Conservation (phyloP, 2,113 vertebrate species). For the Salminus brasiliensis region DNA sequence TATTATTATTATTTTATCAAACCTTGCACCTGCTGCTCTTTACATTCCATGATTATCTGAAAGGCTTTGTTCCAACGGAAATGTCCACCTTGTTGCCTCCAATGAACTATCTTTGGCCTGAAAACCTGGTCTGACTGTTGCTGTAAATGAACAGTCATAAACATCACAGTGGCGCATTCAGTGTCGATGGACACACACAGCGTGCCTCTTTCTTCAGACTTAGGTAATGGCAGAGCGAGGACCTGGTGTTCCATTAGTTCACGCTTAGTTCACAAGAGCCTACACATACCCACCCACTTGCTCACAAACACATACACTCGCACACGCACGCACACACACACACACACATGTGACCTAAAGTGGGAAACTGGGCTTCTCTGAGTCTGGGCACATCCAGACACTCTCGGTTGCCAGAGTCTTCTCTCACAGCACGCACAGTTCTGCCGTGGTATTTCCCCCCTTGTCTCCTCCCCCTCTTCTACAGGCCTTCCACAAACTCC, state of each 20-base stretch:
- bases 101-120: neutral
- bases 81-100: neutral
- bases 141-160: neutral
- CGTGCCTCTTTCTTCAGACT: neutral
- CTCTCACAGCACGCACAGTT: constrained; percentile 60
- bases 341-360: constrained; percentile 48
- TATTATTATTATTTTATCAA: neutral
- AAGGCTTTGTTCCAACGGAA: neutral
- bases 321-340: constrained; percentile 25
- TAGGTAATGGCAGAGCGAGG: constrained; percentile 11
- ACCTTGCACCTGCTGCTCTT: no score
- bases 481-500: neutral
- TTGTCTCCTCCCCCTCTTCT: constrained; percentile 29
- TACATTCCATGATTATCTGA: no score
- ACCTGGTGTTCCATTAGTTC: constrained; percentile 32
- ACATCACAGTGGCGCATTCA: neutral
- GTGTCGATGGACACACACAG: neutral
- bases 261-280: constrained; percentile 22
- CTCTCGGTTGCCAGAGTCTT: constrained; percentile 53
- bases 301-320: constrained; percentile 4
- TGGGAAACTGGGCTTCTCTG: constrained; percentile 62
- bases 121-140: neutral
- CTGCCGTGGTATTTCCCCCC: constrained; percentile 66
- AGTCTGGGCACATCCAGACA: constrained; percentile 50
- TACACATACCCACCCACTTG: no score